Base-by-base conservation (phyloP, 1,140 invertebrate genomes). In the Meloidogyne floridensis region DNA sequence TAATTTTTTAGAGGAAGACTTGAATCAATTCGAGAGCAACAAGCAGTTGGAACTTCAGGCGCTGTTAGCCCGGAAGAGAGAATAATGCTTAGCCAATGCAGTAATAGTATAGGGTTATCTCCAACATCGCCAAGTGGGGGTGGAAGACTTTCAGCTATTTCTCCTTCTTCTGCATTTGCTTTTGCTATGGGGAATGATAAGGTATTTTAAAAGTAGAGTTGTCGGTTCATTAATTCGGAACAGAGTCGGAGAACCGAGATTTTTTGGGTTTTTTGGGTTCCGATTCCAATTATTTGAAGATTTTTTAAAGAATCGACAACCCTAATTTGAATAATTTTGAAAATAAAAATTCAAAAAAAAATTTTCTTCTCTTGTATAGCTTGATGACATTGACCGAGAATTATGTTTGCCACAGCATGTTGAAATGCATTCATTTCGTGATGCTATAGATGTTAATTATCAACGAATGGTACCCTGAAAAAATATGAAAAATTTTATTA, bases 401-500 rank as follows among this genome's bases (percentile, higher is more conserved):
- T 56, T 81, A 42, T 72, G 72, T 32, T 88, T 86, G 2, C 87
- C 87, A 15, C 87, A 89, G 42, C 81, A 77, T 18, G 84, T 89
- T 43, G 87, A 88, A 80, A 84, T 88, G 83, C 87, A 87, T 84
- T 85, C 87, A 11, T 88, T 88, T 79, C 83, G 87, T 43, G 88
- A 89, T 80, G 88, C 88, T 18, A 87, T 90, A 32, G 88, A 89
- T 76, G 88, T 89, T 32, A 89, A 89, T 75, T 89, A 89, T 72
- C 87, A 89, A 77, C 84, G 88, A 32, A 90, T 89, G 88, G 88
- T 88, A 13, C n/a, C n/a, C 7, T 59, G 8, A 10, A 51, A 10
- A 42, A 3, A 15, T 76, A n/a, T 32, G 32, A 32, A 32, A 32
- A 32, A 56, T 43, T 43, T 53, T 13, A 18, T 32, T 32, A 32